These are phyloP conservation scores for Liopterus haemorrhoidalis DNA, from an alignment of 2,888 invertebrate species.

Conservation along the genomic window DNA sequence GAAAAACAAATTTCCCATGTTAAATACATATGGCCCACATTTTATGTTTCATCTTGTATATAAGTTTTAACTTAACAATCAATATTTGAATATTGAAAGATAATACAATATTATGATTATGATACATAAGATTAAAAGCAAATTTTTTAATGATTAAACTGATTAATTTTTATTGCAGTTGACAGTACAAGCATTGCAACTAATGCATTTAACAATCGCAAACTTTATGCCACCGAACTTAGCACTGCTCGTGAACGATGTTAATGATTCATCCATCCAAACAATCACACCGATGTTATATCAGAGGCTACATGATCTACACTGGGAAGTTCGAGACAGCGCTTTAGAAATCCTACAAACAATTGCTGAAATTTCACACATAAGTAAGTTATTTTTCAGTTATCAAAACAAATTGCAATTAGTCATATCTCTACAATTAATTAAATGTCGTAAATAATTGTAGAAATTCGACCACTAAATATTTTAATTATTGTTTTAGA, in stretches of 20 bases:
- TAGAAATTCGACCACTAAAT: neutral
- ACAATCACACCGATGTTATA: constrained; percentile 60
- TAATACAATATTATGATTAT: no score
- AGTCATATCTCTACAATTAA: no score
- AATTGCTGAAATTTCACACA: constrained; percentile 62
- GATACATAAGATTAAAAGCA: no score
- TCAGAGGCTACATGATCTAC: constrained; percentile 62
- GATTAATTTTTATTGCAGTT: constrained; percentile 53
- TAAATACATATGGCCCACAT: no score
- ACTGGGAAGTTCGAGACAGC: constrained; percentile 77
- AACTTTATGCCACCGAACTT: constrained; percentile 74
- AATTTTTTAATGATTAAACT: no score
- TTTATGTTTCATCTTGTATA: no score
- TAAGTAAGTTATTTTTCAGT: constrained; percentile 52
- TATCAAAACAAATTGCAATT: no score
- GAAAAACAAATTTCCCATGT: no score
- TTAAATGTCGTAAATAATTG: constrained; percentile 1
- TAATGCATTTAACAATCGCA: constrained; percentile 62
- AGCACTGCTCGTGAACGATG: constrained; percentile 63
- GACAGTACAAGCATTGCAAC: constrained; percentile 62
- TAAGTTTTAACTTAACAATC: no score
- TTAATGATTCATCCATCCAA: constrained; percentile 50
- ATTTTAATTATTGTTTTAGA: constrained; percentile 49
- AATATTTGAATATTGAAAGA: no score
- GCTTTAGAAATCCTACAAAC: constrained; percentile 67